phyloP scores from a whole-genome alignment of 2,113 vertebrate genomes.

The Cathartes aura region DNA sequence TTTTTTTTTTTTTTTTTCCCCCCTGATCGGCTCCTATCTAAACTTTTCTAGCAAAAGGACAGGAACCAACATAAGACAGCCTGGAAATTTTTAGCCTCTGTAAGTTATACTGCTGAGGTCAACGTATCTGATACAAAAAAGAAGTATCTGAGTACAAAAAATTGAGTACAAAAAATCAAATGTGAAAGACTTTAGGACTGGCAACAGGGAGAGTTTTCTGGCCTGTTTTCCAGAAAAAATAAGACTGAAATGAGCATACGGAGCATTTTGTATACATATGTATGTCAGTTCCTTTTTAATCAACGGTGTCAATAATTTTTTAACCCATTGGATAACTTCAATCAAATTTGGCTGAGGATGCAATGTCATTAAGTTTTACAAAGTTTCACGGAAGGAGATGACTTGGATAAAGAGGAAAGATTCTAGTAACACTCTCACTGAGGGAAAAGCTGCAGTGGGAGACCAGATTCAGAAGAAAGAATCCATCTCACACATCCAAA shows the following conservation, averaged over 20 bases:
- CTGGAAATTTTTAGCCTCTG: background rate
- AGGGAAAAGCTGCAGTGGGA: background rate
- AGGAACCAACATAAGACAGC: background rate
- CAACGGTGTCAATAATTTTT: background rate
- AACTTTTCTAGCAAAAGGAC: background rate
- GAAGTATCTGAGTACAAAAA: background rate
- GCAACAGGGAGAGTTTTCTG: background rate
- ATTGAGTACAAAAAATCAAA: background rate
- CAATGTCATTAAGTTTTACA: background rate
- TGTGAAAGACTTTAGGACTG: background rate
- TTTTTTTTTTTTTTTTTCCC: too few species aligned
- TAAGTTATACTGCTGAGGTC: background rate
- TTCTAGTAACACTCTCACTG: background rate
- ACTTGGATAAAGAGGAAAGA: background rate
- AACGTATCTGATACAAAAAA: background rate
- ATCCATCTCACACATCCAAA: background rate
- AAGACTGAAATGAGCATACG: background rate
- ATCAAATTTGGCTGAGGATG: background rate
- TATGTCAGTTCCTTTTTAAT: background rate
- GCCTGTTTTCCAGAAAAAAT: background rate
- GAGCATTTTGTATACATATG: rapidly evolving
- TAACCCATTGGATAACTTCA: background rate
- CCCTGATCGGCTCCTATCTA: background rate
- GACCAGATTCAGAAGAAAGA: background rate
- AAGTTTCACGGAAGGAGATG: background rate